Percentiles rank a stretch among this genome's conserved stretches.
Evolutionary conservation across 64 coral and sea anemone species (phyloP).

Genomic region (Stylophora pistillata): DNA sequence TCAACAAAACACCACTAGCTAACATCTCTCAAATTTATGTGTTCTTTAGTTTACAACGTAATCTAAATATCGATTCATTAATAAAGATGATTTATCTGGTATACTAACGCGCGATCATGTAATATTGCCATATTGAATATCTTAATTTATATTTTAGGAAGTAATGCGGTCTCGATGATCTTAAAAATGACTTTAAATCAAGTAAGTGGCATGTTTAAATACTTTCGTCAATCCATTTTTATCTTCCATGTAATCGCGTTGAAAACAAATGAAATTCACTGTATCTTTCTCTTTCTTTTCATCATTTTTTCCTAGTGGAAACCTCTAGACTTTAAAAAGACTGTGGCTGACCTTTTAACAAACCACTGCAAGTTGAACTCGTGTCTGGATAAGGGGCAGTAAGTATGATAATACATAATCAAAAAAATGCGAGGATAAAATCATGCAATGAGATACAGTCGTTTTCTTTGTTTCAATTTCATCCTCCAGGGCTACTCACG

Average conservation of each 20-base stretch:
- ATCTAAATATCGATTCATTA: too few relatives aligned
- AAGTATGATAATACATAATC: not conserved
- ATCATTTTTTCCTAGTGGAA: slow-evolving; percentile 2
- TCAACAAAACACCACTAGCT: too few relatives aligned
- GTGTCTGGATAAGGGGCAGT: not conserved
- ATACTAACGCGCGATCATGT: too few relatives aligned
- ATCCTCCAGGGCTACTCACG: too few relatives aligned
- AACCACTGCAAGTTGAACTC: not conserved
- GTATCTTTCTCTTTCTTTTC: not conserved
- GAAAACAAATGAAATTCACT: not conserved
- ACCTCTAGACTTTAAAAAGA: not conserved
- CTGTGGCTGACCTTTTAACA: slow-evolving; percentile 15
- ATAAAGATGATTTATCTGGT: too few relatives aligned
- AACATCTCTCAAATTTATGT: too few relatives aligned
- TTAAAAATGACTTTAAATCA: slow-evolving; percentile 10
- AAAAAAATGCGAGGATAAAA: not conserved
- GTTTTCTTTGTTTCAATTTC: not conserved
- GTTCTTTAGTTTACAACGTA: too few relatives aligned
- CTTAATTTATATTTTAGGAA: not conserved
- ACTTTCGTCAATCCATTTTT: not conserved
- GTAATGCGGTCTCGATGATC: slow-evolving; percentile 2
- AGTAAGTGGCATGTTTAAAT: slow-evolving; percentile 2
- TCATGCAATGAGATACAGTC: not conserved
- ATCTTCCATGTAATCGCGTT: too few relatives aligned
- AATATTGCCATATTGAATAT: too few relatives aligned